A percentile compares a stretch with the other conserved stretches of the same genome.
phyloP scores from a whole-genome alignment of 2,113 vertebrate genomes.

The Vulpes vulpes region DNA sequence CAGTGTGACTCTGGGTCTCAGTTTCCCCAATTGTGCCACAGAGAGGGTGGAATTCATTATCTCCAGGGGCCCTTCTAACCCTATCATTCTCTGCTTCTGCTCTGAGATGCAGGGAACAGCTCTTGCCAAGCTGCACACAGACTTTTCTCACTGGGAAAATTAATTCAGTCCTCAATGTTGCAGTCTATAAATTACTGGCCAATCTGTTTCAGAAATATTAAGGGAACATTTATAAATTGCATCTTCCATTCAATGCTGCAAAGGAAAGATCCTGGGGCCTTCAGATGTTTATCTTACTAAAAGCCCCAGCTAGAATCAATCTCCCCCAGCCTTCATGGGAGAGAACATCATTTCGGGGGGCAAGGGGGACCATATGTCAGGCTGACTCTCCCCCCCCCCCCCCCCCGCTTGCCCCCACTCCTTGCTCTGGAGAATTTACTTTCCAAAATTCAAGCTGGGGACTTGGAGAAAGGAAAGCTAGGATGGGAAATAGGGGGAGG shows the following conservation, averaged over 20 bases:
- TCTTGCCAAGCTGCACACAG: neutral
- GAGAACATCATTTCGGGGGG: neutral
- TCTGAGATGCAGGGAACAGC: neutral
- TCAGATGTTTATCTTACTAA: slow-evolving; percentile 80
- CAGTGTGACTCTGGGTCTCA: neutral
- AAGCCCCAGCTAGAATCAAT: slow-evolving; percentile 67
- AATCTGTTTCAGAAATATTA: slow-evolving; percentile 84
- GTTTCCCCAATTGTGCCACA: neutral
- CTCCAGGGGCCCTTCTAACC: neutral
- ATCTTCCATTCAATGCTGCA: slow-evolving; percentile 71
- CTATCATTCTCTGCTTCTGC: neutral
- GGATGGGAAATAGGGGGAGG: neutral
- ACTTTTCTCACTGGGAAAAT: slow-evolving; percentile 71
- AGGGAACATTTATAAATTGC: slow-evolving; percentile 81
- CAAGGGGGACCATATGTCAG: neutral
- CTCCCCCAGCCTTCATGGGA: slow-evolving; percentile 17
- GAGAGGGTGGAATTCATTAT: neutral
- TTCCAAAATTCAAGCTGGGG: neutral
- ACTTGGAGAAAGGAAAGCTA: neutral
- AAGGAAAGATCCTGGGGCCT: slow-evolving; percentile 68
- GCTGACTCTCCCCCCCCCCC: neutral
- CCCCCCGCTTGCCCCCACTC: neutral
- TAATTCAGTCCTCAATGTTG: slow-evolving; percentile 79
- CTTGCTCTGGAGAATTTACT: slow-evolving; percentile 18
- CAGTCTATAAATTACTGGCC: slow-evolving; percentile 82